Conservation (phyloP, 2,888 invertebrate species). For the Nymphalis urticae region DNA sequence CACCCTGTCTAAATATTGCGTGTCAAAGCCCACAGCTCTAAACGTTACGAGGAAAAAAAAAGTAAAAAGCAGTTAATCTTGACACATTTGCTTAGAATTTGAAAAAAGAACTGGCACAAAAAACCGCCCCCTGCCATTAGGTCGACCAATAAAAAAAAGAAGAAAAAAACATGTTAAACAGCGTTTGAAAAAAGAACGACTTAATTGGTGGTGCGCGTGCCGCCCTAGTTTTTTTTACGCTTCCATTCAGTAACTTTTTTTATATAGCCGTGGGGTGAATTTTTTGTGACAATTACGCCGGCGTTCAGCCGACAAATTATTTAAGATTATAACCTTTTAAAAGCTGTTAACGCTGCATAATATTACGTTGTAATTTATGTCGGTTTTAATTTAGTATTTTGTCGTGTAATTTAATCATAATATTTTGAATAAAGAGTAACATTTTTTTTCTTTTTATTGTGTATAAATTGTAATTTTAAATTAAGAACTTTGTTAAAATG, state of each 20-base stretch:
- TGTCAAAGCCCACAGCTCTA: conserved; percentile 65
- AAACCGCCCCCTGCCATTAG: conserved; percentile 66
- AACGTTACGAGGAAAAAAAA: conserved; percentile 52
- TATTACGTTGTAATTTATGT: conserved; percentile 47
- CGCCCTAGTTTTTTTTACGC: conserved; percentile 61
- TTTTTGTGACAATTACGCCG: conserved; percentile 70
- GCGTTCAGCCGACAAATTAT: conserved; percentile 61
- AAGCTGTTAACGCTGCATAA: conserved; percentile 54
- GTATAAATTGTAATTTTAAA: neutral
- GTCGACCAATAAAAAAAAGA: conserved; percentile 68
- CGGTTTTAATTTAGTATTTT: conserved; percentile 29
- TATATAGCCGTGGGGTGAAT: conserved; percentile 60
- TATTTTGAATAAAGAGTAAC: conserved; percentile 17
- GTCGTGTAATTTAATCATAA: neutral
- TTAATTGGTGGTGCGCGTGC: conserved; percentile 76
- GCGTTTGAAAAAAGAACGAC: conserved; percentile 63
- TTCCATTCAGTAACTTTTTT: conserved; percentile 46
- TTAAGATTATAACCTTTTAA: conserved; percentile 65
- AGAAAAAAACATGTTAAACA: conserved; percentile 57
- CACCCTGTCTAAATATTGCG: conserved; percentile 64
- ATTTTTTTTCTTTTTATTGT: neutral
- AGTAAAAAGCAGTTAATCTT: conserved; percentile 55
- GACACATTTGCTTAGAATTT: conserved; percentile 54
- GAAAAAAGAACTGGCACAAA: conserved; percentile 55
- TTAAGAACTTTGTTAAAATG: neutral